Percentiles rank a stretch among this genome's conserved stretches.
Conservation (phyloP, 1,140 invertebrate species). For the Drosophila dunni region DNA sequence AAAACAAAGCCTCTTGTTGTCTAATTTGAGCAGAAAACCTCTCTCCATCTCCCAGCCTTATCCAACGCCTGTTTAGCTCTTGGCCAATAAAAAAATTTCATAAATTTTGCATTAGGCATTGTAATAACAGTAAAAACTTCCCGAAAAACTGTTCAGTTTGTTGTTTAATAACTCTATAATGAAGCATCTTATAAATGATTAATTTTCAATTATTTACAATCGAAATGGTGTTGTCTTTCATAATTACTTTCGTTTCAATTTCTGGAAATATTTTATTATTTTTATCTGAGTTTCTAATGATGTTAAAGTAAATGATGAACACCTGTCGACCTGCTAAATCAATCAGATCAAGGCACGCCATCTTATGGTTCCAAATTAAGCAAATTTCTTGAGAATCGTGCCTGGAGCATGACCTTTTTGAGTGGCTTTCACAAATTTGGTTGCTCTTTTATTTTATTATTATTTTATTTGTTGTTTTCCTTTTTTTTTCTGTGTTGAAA, state of each 20-base stretch:
- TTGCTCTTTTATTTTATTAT: constrained; percentile 20
- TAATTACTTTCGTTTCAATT: no score
- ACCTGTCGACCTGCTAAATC: constrained; percentile 10
- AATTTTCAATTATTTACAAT: not conserved
- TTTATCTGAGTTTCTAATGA: not conserved
- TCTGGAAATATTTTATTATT: not conserved
- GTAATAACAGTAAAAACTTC: constrained; percentile 45
- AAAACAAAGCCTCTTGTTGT: constrained; percentile 73
- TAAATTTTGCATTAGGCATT: constrained; percentile 66
- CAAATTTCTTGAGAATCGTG: constrained; percentile 8
- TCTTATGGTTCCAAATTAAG: constrained; percentile 8
- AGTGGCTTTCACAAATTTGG: constrained; percentile 13
- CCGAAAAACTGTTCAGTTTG: not conserved
- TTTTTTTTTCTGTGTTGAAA: constrained; percentile 13
- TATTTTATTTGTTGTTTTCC: not conserved
- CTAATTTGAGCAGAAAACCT: constrained; percentile 62
- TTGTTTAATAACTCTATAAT: constrained; percentile 6
- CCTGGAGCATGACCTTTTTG: constrained; percentile 21
- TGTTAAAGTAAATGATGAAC: constrained; percentile 1
- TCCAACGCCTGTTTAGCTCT: constrained; percentile 1
- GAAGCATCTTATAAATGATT: not conserved
- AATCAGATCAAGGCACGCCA: constrained; percentile 6
- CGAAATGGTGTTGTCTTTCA: not conserved
- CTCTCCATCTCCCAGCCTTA: not conserved
- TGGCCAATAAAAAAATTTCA: constrained; percentile 54